Conservation (phyloP, 1,140 invertebrate species). For the Heliconius hewitsoni region DNA sequence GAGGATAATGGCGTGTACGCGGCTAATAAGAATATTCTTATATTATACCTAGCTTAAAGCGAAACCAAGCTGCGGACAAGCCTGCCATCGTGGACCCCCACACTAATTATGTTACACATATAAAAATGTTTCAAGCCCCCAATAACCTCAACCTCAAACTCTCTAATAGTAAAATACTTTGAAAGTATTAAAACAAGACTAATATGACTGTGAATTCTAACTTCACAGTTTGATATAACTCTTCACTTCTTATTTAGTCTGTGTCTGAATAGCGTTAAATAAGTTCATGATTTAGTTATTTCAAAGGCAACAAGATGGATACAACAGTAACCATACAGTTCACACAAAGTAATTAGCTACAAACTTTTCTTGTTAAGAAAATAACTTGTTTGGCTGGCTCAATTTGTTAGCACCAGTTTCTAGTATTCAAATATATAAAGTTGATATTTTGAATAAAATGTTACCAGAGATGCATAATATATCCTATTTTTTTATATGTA, state of each 20-base stretch:
- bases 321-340: constrained; percentile 3
- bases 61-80: no score
- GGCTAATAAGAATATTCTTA: no score
- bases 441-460: constrained; percentile 33
- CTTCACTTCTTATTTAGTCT: neutral
- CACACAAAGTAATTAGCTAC: constrained; percentile 25
- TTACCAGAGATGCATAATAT: constrained; percentile 3
- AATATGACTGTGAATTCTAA: neutral
- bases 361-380: constrained; percentile 27
- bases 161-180: neutral
- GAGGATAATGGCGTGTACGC: no score
- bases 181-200: neutral
- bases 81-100: no score
- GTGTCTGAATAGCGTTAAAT: constrained; percentile 2
- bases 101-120: no score
- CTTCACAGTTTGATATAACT: neutral
- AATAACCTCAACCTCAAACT: neutral
- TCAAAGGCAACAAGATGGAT: constrained; percentile 21
- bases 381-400: constrained; percentile 8
- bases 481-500: neutral
- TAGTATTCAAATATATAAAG: constrained; percentile 1
- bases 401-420: constrained; percentile 12
- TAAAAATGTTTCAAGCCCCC: neutral
- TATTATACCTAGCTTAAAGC: no score
- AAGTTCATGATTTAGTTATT: constrained; percentile 22